Evolutionary conservation across 2,113 vertebrate species (phyloP).

Genomic region (Panthera tigris): DNA sequence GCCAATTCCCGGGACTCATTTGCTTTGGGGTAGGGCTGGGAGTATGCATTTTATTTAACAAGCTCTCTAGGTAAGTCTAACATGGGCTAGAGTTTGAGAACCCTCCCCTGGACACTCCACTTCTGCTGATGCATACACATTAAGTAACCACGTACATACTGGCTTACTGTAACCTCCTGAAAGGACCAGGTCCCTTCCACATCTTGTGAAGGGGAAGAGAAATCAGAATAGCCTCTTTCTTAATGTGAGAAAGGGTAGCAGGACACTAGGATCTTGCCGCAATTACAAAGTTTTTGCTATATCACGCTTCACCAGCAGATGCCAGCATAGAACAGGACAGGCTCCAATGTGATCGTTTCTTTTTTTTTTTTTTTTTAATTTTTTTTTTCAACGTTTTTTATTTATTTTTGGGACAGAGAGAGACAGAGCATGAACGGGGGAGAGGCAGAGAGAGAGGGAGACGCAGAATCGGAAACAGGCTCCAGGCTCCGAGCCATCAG

Average conservation of each 20-base stretch:
- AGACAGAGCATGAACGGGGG: too few relatives aligned
- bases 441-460: too few relatives aligned
- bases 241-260: background rate
- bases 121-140: background rate
- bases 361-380: too few relatives aligned
- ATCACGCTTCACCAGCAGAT: slow-evolving; percentile 49
- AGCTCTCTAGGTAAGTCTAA: background rate
- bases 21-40: background rate
- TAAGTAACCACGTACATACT: background rate
- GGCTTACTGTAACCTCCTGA: background rate
- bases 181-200: background rate
- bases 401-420: too few relatives aligned
- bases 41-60: slow-evolving; percentile 30
- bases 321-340: slow-evolving; percentile 2
- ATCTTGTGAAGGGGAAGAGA: background rate
- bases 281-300: background rate
- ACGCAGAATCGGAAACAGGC: too few relatives aligned
- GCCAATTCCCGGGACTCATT: background rate
- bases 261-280: background rate
- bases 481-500: too few relatives aligned
- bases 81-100: background rate
- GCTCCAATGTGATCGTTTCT: background rate
- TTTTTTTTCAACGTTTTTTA: too few relatives aligned
- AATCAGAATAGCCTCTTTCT: background rate
- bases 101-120: background rate